These are phyloP conservation scores for Coelopa frigida DNA, from an alignment of 1,140 invertebrate species.

Conservation along the genomic window DNA sequence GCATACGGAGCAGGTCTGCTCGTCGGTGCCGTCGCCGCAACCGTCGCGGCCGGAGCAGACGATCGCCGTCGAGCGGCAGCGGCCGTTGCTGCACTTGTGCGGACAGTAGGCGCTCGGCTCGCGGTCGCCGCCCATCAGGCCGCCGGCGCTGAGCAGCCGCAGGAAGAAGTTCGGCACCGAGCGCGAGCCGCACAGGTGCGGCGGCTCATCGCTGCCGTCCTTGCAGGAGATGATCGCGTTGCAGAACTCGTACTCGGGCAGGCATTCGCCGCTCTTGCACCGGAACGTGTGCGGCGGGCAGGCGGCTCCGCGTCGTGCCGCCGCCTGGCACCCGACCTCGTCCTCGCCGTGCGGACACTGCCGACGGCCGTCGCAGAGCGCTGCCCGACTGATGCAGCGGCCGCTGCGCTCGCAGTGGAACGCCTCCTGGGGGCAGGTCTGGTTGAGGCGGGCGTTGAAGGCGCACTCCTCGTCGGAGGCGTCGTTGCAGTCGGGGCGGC, in stretches of 20 bases:
- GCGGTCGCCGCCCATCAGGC: constrained; percentile 20
- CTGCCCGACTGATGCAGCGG: constrained; percentile 66
- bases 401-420: constrained; percentile 59
- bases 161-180: constrained; percentile 40
- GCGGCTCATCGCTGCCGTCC: constrained; percentile 78
- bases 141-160: constrained; percentile 34
- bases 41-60: constrained; percentile 81
- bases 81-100: constrained; percentile 73
- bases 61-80: constrained; percentile 78
- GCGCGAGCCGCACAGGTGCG: constrained; percentile 58
- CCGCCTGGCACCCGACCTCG: constrained; percentile 63
- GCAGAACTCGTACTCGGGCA: constrained; percentile 84
- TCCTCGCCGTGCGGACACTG: constrained; percentile 78
- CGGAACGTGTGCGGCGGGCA: constrained; percentile 75
- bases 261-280: constrained; percentile 73
- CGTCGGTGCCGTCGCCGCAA: constrained; percentile 83
- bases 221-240: constrained; percentile 78
- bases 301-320: constrained; percentile 49
- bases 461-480: constrained; percentile 74
- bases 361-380: constrained; percentile 65
- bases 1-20: constrained; percentile 73
- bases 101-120: constrained; percentile 53
- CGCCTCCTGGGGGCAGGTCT: constrained; percentile 47
- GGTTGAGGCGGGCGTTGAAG: constrained; percentile 33
- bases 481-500: constrained; percentile 61